Evolutionary conservation across 2,113 vertebrate genomes (phyloP).

Genomic region (Neotragus pygmaeus): DNA sequence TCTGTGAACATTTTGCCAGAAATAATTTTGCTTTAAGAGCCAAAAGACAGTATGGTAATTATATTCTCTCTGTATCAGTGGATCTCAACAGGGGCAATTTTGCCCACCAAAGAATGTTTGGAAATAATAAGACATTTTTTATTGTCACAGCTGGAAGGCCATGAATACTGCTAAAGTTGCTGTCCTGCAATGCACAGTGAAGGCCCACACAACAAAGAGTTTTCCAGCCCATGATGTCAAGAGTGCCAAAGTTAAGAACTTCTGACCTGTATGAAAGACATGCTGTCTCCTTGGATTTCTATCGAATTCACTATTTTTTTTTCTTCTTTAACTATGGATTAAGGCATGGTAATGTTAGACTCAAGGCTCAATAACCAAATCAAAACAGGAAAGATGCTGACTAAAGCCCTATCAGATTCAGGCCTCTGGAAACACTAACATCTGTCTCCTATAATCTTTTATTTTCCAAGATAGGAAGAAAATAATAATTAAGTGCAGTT

Average conservation of each 20-base stretch:
- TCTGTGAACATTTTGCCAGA: background rate
- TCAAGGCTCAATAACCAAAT: background rate
- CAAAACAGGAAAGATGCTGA: background rate
- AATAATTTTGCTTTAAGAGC: background rate
- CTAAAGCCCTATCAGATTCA: background rate
- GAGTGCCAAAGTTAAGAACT: background rate
- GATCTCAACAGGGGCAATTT: background rate
- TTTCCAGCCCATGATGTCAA: background rate
- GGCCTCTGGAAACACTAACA: background rate
- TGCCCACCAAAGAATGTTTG: background rate
- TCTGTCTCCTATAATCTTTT: background rate
- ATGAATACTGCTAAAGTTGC: background rate
- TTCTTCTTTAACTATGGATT: background rate
- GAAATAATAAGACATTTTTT: background rate
- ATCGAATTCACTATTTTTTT: background rate
- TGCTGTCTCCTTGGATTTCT: background rate
- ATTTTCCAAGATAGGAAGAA: background rate
- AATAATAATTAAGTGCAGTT: background rate
- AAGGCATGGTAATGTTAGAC: background rate
- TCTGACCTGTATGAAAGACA: background rate
- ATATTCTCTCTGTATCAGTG: background rate
- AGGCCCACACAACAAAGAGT: background rate
- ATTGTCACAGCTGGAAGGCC: background rate
- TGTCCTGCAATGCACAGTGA: background rate
- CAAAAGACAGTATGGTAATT: background rate